Evolutionary conservation across 2,888 invertebrate genomes (phyloP).

Genomic region (Pseudococcus viburni): DNA sequence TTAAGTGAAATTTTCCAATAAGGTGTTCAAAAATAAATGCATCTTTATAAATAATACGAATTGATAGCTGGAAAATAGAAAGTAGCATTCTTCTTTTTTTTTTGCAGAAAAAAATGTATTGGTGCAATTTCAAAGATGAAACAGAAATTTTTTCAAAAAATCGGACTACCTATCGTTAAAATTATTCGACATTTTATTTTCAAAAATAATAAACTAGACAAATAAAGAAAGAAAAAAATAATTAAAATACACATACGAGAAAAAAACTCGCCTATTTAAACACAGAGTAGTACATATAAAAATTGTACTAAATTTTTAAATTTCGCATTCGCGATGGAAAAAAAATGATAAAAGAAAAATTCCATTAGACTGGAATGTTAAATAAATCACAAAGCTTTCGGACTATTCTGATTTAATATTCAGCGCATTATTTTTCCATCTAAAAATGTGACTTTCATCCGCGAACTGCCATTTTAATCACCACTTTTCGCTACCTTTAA

Average conservation of each 20-base stretch:
- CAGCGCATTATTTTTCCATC: constrained; percentile 43
- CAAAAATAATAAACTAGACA: no score
- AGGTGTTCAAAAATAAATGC: neutral
- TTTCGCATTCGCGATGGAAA: neutral
- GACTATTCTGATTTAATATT: constrained; percentile 36
- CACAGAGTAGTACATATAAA: no score
- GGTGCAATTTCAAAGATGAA: no score
- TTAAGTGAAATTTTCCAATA: constrained; percentile 6
- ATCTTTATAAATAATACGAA: neutral
- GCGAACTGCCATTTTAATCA: constrained; percentile 47
- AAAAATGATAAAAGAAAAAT: constrained; percentile 2
- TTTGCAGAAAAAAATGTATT: no score
- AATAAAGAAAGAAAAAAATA: no score
- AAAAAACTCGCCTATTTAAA: no score
- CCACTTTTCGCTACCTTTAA: constrained; percentile 41
- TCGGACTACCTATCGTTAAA: no score
- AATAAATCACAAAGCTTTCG: constrained; percentile 34
- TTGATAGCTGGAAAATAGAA: no score
- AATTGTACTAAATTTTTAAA: neutral
- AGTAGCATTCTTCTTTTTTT: no score
- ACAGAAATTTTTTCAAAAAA: no score
- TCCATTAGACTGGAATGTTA: constrained; percentile 1
- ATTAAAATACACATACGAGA: no score
- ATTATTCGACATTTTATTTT: no score
- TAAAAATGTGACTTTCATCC: constrained; percentile 49